These are phyloP conservation scores for Pogonophryne albipinna DNA, from an alignment of 2,797 vertebrate genomes.

Conservation along the genomic window DNA sequence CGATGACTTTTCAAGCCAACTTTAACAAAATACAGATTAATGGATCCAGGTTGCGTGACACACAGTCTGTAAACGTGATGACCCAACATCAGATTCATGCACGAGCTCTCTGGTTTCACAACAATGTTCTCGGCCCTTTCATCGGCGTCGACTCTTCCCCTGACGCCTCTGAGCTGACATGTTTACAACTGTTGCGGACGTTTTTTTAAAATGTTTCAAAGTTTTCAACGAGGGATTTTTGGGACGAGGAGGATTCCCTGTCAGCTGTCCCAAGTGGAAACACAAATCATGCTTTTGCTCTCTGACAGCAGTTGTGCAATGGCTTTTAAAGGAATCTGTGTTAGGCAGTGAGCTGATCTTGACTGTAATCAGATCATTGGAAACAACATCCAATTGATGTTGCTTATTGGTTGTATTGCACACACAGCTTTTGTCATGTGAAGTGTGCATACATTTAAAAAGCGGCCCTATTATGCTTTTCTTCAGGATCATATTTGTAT, in stretches of 20 bases:
- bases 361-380: neutral
- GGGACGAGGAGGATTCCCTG: constrained; percentile 10
- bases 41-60: neutral
- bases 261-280: constrained; percentile 31
- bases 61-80: constrained; percentile 39
- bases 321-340: constrained; percentile 1
- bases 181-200: constrained; percentile 48
- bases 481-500: no score
- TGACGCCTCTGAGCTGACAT: constrained; percentile 47
- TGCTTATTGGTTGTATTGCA: neutral
- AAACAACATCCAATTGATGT: neutral
- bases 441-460: neutral
- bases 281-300: constrained; percentile 38
- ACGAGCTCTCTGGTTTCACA: constrained; percentile 31
- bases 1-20: constrained; percentile 9
- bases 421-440: neutral
- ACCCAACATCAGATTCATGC: constrained; percentile 18
- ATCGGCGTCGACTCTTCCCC: constrained; percentile 20
- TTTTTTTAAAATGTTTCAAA: constrained; percentile 21
- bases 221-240: constrained; percentile 31
- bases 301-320: constrained; percentile 37
- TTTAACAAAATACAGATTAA: constrained; percentile 6
- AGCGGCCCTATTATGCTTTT: no score
- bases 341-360: neutral
- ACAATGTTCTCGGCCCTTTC: constrained; percentile 2